Evolutionary conservation across 1,140 invertebrate genomes (phyloP).

Genomic region (Heliconius hermathena): DNA sequence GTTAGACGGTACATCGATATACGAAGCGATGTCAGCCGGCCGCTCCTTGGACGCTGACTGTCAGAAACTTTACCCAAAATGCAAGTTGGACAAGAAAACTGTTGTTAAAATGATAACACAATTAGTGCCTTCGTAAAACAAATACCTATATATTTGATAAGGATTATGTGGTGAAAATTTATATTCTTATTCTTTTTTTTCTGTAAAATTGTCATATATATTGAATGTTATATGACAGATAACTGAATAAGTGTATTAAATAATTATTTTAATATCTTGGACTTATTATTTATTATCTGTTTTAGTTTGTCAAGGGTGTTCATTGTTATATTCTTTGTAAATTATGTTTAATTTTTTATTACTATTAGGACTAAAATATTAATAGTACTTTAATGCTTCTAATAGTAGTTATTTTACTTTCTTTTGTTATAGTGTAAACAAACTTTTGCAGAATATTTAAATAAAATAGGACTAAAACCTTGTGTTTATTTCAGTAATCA

Average conservation of each 20-base stretch:
- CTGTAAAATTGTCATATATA: background rate
- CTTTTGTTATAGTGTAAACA: too few species aligned
- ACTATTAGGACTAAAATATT: too few species aligned
- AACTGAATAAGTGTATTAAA: too few species aligned
- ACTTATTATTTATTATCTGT: background rate
- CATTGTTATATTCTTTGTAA: background rate
- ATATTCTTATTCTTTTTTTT: background rate
- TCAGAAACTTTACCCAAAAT: constrained; percentile 83
- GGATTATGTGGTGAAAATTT: background rate
- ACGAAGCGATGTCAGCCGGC: constrained; percentile 88
- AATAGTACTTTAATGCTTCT: too few species aligned
- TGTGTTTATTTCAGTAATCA: too few species aligned
- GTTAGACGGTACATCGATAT: constrained; percentile 88
- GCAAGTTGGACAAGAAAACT: constrained; percentile 85
- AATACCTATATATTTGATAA: background rate
- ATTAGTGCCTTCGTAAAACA: constrained; percentile 74
- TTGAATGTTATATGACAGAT: too few species aligned
- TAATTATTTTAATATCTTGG: too few species aligned
- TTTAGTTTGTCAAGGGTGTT: background rate
- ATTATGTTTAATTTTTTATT: too few species aligned
- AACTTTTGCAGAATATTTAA: too few species aligned
- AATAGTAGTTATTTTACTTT: too few species aligned
- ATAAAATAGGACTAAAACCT: too few species aligned
- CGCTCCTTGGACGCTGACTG: constrained; percentile 84
- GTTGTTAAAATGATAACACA: constrained; percentile 84